Conservation (phyloP, 2,888 invertebrate species). For the Sisyra nigra region DNA sequence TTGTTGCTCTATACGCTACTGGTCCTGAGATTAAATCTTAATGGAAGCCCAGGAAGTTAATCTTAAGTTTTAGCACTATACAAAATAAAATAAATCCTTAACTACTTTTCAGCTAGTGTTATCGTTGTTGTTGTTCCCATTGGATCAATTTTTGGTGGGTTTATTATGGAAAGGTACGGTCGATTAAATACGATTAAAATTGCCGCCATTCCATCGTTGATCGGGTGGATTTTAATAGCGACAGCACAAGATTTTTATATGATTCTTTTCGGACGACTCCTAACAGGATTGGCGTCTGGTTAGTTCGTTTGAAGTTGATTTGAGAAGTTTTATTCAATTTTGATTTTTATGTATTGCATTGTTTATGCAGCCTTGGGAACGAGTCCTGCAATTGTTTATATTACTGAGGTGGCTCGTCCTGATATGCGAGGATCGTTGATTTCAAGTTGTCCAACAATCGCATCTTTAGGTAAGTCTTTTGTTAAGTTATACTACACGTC, state of each 20-base stretch:
- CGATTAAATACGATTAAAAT: slow-evolving; percentile 36
- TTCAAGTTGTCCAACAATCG: slow-evolving; percentile 37
- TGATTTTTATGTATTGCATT: too few species aligned
- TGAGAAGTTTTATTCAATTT: slow-evolving; percentile 2
- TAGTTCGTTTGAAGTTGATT: slow-evolving; percentile 11
- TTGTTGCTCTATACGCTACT: too few species aligned
- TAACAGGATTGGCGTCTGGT: slow-evolving; percentile 37
- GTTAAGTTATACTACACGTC: too few species aligned
- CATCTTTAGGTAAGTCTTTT: slow-evolving; percentile 34
- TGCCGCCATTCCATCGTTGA: slow-evolving; percentile 33
- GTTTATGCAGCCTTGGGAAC: slow-evolving; percentile 39
- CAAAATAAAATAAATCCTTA: too few species aligned
- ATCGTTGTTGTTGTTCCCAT: slow-evolving; percentile 36
- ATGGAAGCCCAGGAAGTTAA: too few species aligned
- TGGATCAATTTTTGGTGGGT: slow-evolving; percentile 34
- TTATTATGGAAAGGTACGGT: slow-evolving; percentile 37
- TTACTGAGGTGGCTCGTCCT: slow-evolving; percentile 41
- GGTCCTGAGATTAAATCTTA: too few species aligned
- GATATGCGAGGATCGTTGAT: slow-evolving; percentile 41
- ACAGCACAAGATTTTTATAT: slow-evolving; percentile 30
- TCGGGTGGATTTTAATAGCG: slow-evolving; percentile 40
- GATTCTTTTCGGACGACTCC: slow-evolving; percentile 32
- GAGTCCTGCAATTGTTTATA: slow-evolving; percentile 42
- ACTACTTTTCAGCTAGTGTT: slow-evolving; percentile 33
- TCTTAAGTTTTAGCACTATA: too few species aligned